Conservation (phyloP, 2,888 invertebrate genomes). For the Entomobrya multifasciata region DNA sequence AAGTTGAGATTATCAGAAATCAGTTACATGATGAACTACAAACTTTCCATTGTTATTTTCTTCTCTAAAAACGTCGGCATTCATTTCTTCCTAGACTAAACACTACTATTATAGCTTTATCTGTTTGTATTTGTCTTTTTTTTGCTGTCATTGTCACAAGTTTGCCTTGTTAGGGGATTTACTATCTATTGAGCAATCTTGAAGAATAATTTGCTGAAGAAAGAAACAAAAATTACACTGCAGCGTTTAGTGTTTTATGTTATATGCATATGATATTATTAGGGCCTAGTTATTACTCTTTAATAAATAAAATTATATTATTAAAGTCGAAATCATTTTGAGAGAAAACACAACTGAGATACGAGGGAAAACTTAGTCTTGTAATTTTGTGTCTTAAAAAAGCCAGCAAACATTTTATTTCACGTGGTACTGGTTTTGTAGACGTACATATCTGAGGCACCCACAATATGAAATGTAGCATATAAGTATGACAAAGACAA, state of each 20-base stretch:
- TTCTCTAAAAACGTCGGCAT: constrained; percentile 24
- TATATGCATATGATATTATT: not conserved
- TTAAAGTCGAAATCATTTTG: too few relatives aligned
- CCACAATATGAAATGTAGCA: too few relatives aligned
- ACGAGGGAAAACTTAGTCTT: too few relatives aligned
- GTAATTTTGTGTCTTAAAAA: not conserved
- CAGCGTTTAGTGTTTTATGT: not conserved
- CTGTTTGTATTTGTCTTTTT: constrained; percentile 17
- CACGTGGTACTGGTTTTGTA: too few relatives aligned
- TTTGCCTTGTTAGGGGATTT: constrained; percentile 24
- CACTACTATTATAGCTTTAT: not conserved
- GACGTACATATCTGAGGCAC: too few relatives aligned
- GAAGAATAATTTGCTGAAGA: not conserved
- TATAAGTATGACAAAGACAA: too few relatives aligned
- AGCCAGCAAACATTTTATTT: not conserved
- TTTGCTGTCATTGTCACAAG: constrained; percentile 25
- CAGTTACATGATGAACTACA: constrained; percentile 17
- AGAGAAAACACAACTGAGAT: too few relatives aligned
- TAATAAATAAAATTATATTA: too few relatives aligned
- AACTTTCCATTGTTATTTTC: constrained; percentile 35
- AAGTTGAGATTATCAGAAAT: not conserved
- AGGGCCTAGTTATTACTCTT: too few relatives aligned
- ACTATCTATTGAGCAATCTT: constrained; percentile 14
- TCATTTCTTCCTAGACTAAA: too few relatives aligned
- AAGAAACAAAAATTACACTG: not conserved